phyloP scores from a whole-genome alignment of 2,113 vertebrate genomes.

The Danio rerio region DNA sequence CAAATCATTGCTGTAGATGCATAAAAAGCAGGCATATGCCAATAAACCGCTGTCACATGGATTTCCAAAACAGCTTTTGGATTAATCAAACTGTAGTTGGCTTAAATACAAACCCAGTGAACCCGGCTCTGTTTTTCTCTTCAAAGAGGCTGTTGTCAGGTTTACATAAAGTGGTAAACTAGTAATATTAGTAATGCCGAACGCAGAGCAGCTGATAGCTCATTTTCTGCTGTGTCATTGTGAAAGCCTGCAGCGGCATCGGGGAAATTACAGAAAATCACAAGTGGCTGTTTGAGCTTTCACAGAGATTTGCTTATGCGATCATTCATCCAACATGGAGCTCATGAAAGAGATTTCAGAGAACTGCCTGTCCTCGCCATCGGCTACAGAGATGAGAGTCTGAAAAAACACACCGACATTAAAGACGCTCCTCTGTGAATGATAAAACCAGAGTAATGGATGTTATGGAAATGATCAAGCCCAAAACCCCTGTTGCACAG shows the following conservation, averaged over 20 bases:
- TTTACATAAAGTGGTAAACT: neutral
- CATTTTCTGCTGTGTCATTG: slow-evolving; percentile 26
- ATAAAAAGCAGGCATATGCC: too few species aligned
- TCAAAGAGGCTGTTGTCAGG: neutral
- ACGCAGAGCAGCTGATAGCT: neutral
- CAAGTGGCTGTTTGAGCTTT: slow-evolving; percentile 21
- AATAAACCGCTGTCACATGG: too few species aligned
- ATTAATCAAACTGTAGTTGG: neutral
- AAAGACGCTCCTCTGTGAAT: neutral
- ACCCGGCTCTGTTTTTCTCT: neutral
- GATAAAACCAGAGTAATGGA: neutral
- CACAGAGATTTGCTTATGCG: neutral
- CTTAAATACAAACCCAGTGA: neutral
- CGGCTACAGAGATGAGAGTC: neutral
- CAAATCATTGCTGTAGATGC: too few species aligned
- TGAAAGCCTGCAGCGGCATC: neutral
- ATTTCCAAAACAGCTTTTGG: too few species aligned
- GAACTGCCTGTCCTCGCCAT: neutral
- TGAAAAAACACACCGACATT: neutral
- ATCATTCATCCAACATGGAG: neutral
- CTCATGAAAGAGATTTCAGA: neutral
- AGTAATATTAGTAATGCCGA: slow-evolving; percentile 23
- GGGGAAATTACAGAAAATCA: slow-evolving; percentile 25
- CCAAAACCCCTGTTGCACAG: neutral
- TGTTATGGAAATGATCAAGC: neutral